Base-by-base conservation (phyloP, 2,113 vertebrate genomes). In the Macroglossus sobrinus region DNA sequence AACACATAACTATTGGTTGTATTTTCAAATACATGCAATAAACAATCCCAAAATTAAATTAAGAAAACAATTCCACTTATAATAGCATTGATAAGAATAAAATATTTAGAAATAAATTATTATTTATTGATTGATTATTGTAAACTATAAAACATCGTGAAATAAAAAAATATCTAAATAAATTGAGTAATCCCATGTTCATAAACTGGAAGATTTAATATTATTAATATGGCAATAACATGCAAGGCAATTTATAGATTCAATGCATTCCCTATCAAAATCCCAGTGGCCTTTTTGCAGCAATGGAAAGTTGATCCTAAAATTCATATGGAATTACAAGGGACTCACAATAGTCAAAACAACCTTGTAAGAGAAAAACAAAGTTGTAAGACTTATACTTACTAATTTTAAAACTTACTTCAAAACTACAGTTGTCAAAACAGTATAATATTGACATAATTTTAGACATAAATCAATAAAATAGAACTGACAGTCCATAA, bases 1-100 rank as follows among this genome's bases (percentile, higher is more conserved):
- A 75, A 47, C 4, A 80, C 4, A 61, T 4, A 68, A 68, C 69
- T 61, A 21, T 84, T 13, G 84, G 22, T 55, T 76, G 38, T 63
- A 71, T 72, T 84, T 89, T 74, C 76, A 59, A 8, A 74, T 4
- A 75, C 3, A 33, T 90, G 33, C n/a, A 81, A 74, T 85, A n/a
- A 92, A 43, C 18, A 69, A 86, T 15, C 28, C 35, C n/a, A 81
- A 68, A 75, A 55, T 33, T 35, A 71, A 84, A 26, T 35, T 61
- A 91, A 55, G 38, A 84, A 84, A 89, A 88, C 13, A 87, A 76
- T 66, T 84, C 22, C 12, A 88, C 22, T 75, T 76, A 45, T 2
- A 76, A 91, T 76, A 66, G 26, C 19, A 96, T 13, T 63, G 18
- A 64, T 74, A 89, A 84, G 22, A 84, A 87, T 81, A 71, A 94